Evolutionary conservation across 2,797 vertebrate species (phyloP).

Genomic region (Nothura maculosa): DNA sequence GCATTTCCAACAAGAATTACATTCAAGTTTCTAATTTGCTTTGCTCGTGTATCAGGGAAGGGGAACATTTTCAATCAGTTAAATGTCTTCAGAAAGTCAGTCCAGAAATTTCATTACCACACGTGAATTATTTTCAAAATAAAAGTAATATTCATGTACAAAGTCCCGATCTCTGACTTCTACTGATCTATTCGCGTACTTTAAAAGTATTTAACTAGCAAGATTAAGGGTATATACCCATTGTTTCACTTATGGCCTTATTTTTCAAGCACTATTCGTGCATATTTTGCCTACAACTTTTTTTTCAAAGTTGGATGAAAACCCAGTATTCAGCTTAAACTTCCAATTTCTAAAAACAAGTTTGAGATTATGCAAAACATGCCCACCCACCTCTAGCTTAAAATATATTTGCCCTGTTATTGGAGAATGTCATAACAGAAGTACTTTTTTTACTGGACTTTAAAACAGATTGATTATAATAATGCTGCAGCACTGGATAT

Average conservation of each 20-base stretch:
- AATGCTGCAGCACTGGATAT: not conserved
- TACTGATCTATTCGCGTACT: not conserved
- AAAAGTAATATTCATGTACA: not conserved
- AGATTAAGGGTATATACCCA: not conserved
- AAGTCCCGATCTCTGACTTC: not conserved
- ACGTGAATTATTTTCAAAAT: constrained; percentile 23
- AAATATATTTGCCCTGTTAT: not conserved
- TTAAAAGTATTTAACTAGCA: not conserved
- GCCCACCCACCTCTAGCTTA: not conserved
- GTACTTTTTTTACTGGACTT: not conserved
- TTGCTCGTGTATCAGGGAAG: not conserved
- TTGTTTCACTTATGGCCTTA: not conserved
- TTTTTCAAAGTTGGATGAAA: not conserved
- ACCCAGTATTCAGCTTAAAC: not conserved
- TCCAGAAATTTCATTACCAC: constrained; percentile 27
- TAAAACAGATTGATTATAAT: not conserved
- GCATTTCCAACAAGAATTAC: constrained; percentile 4
- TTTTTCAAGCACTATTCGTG: not conserved
- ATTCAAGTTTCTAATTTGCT: constrained; percentile 20
- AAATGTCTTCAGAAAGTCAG: not conserved
- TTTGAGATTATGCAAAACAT: not conserved
- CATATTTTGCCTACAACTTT: not conserved
- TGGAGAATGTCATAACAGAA: not conserved
- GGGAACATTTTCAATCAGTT: constrained; percentile 25
- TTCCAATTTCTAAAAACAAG: constrained; percentile 20